Conservation (phyloP, 1,140 invertebrate species). For the Trichonephila clavata region DNA sequence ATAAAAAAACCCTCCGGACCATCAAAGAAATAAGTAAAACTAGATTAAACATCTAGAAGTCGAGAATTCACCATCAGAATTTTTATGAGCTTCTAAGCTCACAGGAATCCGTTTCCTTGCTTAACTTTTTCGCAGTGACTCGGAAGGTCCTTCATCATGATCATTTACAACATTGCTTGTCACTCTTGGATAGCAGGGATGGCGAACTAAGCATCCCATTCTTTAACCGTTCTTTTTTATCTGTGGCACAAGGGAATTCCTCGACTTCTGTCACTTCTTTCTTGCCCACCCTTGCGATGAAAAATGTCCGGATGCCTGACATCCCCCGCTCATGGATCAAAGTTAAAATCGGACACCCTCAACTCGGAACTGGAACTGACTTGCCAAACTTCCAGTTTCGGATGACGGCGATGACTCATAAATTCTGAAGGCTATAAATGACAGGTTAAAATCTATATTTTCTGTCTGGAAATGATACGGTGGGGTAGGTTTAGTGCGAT, state of each 20-base stretch:
- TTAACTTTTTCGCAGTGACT: not conserved
- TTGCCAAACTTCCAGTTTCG: not conserved
- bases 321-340: slow-evolving; percentile 44
- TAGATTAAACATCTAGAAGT: slow-evolving; percentile 18
- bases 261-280: slow-evolving; percentile 14
- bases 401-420: not conserved
- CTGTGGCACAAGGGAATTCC: not conserved
- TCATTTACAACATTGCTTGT: slow-evolving; percentile 41
- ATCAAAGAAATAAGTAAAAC: not conserved
- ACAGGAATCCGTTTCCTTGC: not conserved
- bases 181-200: not conserved
- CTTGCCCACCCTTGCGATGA: slow-evolving; percentile 16
- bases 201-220: not conserved
- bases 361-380: not conserved
- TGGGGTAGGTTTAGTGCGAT: too few relatives aligned
- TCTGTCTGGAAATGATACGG: not conserved
- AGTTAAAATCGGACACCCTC: slow-evolving; percentile 46
- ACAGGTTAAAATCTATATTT: slow-evolving; percentile 9
- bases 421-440: slow-evolving; percentile 21
- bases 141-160: slow-evolving; percentile 15
- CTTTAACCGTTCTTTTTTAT: not conserved
- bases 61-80: not conserved
- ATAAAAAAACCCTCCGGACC: not conserved
- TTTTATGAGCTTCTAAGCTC: slow-evolving; percentile 19
- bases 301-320: slow-evolving; percentile 29